Conservation (phyloP, 2,113 vertebrate species). For the Eretmochelys imbricata region DNA sequence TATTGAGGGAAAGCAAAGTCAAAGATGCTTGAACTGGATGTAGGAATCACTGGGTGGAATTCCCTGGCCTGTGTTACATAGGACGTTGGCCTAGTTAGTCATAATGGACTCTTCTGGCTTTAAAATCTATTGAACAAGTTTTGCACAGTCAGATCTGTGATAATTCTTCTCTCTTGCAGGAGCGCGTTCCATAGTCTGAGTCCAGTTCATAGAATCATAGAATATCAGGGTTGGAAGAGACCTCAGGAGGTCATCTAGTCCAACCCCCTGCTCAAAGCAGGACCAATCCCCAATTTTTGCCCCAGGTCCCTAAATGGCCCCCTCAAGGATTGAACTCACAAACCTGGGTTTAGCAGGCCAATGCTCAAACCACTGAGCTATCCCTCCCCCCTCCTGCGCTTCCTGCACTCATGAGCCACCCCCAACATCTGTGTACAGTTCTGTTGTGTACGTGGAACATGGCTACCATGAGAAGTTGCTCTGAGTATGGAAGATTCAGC, state of each 20-base stretch:
- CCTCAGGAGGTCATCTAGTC: too few relatives aligned
- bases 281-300: too few relatives aligned
- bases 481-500: not conserved
- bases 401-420: not conserved
- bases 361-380: too few relatives aligned
- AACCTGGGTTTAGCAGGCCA: too few relatives aligned
- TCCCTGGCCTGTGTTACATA: not conserved
- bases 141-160: not conserved
- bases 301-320: too few relatives aligned
- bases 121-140: not conserved
- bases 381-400: not conserved
- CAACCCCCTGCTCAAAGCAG: too few relatives aligned
- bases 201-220: not conserved
- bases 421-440: not conserved
- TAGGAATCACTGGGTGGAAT: not conserved
- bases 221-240: too few relatives aligned
- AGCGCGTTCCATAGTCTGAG: not conserved
- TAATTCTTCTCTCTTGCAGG: fast-evolving
- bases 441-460: not conserved
- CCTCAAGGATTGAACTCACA: too few relatives aligned
- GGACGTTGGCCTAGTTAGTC: not conserved
- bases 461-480: not conserved
- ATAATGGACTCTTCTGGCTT: not conserved
- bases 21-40: not conserved
- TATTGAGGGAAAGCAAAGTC: not conserved